phyloP scores from a whole-genome alignment of 53 echinoderm and acorn worm species.

The Glandiceps talaboti region DNA sequence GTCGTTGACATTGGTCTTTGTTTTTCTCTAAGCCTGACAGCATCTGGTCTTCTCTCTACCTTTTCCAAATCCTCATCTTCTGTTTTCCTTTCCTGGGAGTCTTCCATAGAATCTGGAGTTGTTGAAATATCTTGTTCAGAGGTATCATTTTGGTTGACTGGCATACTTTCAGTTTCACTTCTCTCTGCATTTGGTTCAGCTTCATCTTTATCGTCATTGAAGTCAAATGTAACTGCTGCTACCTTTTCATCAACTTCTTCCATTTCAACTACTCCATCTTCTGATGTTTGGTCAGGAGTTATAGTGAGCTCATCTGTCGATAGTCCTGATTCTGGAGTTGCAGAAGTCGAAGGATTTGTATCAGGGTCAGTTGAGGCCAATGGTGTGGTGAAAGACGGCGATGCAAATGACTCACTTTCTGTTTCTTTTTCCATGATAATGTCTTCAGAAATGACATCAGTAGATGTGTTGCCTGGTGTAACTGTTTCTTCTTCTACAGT shows the following conservation, averaged over 20 bases:
- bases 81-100: neutral
- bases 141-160: too few species aligned
- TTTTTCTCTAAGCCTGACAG: neutral
- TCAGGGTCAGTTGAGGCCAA: too few species aligned
- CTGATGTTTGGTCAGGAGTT: neutral
- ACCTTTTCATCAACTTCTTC: neutral
- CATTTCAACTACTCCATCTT: neutral
- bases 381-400: too few species aligned
- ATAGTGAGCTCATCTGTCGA: neutral
- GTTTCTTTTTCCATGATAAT: too few species aligned
- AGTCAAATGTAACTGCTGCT: neutral
- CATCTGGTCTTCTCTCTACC: neutral
- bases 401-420: neutral
- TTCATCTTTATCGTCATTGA: neutral
- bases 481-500: neutral
- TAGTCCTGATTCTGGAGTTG: neutral
- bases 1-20: neutral
- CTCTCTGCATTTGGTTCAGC: neutral
- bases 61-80: neutral
- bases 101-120: neutral
- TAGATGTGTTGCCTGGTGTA: neutral
- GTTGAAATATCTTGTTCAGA: neutral
- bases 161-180: neutral
- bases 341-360: neutral
- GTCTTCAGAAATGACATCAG: neutral